A percentile compares a stretch with the other conserved stretches of the same genome.
phyloP scores from a whole-genome alignment of 2,888 invertebrate genomes.

The Andrena chrysosceles region DNA sequence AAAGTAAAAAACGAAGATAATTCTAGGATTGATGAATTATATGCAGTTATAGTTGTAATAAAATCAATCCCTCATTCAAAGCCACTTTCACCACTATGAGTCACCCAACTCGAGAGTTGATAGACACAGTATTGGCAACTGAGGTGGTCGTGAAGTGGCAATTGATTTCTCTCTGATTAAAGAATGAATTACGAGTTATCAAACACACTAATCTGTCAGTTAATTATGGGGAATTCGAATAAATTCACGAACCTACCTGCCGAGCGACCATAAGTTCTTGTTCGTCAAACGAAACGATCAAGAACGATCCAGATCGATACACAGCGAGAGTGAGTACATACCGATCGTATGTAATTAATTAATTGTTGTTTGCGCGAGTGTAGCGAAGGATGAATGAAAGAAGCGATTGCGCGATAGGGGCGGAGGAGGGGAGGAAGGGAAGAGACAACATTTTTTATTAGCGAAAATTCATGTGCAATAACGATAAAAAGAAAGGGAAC shows the following conservation, averaged over 20 bases:
- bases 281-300: not conserved
- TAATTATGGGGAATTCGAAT: constrained; percentile 15
- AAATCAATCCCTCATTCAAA: too few species aligned
- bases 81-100: too few species aligned
- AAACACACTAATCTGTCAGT: not conserved
- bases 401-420: constrained; percentile 15
- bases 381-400: constrained; percentile 34
- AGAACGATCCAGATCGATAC: constrained; percentile 11
- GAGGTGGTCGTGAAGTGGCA: too few species aligned
- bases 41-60: too few species aligned
- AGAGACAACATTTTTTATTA: constrained; percentile 62
- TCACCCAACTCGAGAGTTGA: too few species aligned
- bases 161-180: not conserved
- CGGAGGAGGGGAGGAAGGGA: constrained; percentile 6
- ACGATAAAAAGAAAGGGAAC: constrained; percentile 67
- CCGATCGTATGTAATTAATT: constrained; percentile 25
- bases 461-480: constrained; percentile 82
- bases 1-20: too few species aligned
- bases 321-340: constrained; percentile 19
- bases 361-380: constrained; percentile 33
- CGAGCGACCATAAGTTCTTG: not conserved
- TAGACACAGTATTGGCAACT: too few species aligned
- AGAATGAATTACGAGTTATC: not conserved
- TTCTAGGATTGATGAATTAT: too few species aligned
- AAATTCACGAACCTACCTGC: constrained; percentile 16